Base-by-base conservation (phyloP, 37 sponge, comb jelly and placozoan genomes). In the Cladorhizidae sp. region DNA sequence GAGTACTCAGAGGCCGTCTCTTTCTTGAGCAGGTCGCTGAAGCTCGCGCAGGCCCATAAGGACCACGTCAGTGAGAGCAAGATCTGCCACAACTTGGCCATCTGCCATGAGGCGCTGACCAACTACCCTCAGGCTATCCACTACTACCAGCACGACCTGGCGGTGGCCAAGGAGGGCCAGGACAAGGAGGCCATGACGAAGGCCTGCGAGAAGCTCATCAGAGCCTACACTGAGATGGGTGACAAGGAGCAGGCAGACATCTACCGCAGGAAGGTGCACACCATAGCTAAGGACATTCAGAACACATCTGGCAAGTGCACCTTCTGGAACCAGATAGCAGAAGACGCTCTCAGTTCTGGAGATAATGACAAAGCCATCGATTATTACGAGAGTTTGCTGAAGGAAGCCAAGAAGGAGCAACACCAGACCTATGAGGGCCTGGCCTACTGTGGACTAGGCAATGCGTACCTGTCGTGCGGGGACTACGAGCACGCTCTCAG, bases 361-460 rank as follows among this genome's bases (percentile, higher is more conserved):
- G 88, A 93, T 45, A 81, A 73, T 33, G 80, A 85, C 22, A 87
- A 88, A 63, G 97, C 97, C 43, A 78, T 93, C 18, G 91, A 87
- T 33, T 96, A 87, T 61, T 96, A 90, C 64, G 83, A 85, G 61
- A 82, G 90, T 57, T 73, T 93, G 57, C 84, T 93, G 84, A 87
- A 86, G 45, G 90, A 80, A 32, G 91, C 95, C 25, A 85, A 94
- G 83, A 84, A 85, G 12, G 93, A 94, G 39, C 88, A 90, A 73
- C 95, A 94, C 26, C 86, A 81, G 51, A 85, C 95, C 3, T 94
- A 91, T 70, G 93, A 94, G 41, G 95, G 89, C 2, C 77, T 91
- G 22, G 93, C 95, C 32, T 86, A 91, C 81, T 73, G 86, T 62
- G 95, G 95, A 11, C 86, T 91, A 39, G 95, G 92, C 0, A 88